Evolutionary conservation across 2,888 invertebrate genomes (phyloP).

Genomic region (Drosophila mulleri): DNA sequence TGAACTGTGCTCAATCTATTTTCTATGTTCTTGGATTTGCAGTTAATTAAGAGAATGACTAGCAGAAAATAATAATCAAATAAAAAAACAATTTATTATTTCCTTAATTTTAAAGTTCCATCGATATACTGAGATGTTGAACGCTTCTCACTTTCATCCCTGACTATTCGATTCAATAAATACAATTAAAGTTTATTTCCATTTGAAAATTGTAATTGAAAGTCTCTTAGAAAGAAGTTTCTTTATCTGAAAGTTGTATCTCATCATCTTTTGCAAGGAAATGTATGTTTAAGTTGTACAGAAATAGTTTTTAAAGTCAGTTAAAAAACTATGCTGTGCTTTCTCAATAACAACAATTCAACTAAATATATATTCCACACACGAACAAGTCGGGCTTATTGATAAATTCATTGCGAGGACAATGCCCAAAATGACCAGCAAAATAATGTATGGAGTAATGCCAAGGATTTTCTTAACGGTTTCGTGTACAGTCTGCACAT

Average conservation of each 20-base stretch:
- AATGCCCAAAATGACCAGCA: constrained; percentile 52
- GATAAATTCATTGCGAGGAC: constrained; percentile 12
- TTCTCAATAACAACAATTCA: background rate
- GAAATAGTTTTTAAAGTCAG: too few relatives aligned
- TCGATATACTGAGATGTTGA: too few relatives aligned
- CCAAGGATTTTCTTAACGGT: background rate
- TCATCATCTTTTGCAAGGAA: too few relatives aligned
- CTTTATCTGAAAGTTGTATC: too few relatives aligned
- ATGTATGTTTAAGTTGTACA: too few relatives aligned
- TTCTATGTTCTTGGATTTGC: background rate
- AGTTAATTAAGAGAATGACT: constrained; percentile 1
- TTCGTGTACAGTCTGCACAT: constrained; percentile 29
- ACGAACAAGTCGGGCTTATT: constrained; percentile 12
- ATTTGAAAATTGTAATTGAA: too few relatives aligned
- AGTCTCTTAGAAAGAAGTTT: too few relatives aligned
- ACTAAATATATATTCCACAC: constrained; percentile 14
- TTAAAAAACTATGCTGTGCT: background rate
- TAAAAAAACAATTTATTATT: background rate
- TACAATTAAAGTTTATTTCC: too few relatives aligned
- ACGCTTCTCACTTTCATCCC: too few relatives aligned
- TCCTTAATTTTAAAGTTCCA: too few relatives aligned
- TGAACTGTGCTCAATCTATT: background rate
- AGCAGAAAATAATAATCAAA: background rate
- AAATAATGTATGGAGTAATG: constrained; percentile 9
- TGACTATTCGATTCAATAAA: too few relatives aligned